phyloP scores from a whole-genome alignment of 2,797 vertebrate genomes.

The Lophius americanus region DNA sequence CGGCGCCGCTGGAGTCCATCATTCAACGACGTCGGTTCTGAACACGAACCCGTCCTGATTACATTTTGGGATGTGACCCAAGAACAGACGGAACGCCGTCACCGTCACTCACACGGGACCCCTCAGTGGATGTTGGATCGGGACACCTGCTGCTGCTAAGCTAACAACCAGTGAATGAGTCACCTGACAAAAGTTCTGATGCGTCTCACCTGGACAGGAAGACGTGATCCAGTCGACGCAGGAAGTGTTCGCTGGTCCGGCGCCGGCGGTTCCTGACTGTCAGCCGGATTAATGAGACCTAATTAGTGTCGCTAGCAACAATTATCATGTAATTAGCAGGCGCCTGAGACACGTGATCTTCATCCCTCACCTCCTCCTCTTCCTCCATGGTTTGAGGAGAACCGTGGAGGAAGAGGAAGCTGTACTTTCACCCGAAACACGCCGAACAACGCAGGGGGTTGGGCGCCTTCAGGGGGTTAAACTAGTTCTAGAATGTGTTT shows the following conservation, averaged over 20 bases:
- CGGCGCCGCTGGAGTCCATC: too few relatives aligned
- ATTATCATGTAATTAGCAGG: constrained; percentile 20
- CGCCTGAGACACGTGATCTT: neutral
- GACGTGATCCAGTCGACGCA: neutral
- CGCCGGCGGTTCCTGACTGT: neutral
- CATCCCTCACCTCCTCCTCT: neutral
- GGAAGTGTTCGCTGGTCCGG: neutral
- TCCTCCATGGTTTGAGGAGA: neutral
- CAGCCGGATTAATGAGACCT: neutral
- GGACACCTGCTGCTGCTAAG: too few relatives aligned
- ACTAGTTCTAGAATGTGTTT: too few relatives aligned
- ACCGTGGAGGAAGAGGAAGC: neutral
- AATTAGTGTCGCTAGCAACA: constrained; percentile 1
- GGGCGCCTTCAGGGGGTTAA: too few relatives aligned
- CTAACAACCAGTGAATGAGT: too few relatives aligned
- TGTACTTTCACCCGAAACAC: neutral
- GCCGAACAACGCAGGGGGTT: neutral
- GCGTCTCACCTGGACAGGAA: constrained; percentile 5
- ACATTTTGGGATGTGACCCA: too few relatives aligned
- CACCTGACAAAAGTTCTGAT: constrained; percentile 1
- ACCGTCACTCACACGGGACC: too few relatives aligned
- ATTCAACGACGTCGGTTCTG: too few relatives aligned
- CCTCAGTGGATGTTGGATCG: too few relatives aligned
- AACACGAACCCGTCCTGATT: too few relatives aligned
- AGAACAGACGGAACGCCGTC: too few relatives aligned